phyloP scores from a whole-genome alignment of 2,888 invertebrate genomes.

The Limnephilus lunatus region DNA sequence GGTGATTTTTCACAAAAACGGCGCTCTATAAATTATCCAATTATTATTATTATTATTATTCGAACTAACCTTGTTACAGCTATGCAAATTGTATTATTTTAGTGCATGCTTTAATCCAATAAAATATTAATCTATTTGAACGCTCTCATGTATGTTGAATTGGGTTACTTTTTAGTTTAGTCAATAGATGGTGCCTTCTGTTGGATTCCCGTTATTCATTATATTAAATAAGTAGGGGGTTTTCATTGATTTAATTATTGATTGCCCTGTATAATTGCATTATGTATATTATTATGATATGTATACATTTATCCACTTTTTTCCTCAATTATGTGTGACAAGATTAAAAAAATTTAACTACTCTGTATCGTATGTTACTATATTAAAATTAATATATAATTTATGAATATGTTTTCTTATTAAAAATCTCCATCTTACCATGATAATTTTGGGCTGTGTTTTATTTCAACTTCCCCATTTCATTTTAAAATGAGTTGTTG shows the following conservation, averaged over 20 bases:
- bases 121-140: neutral
- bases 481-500: neutral
- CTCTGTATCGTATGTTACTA: conserved; percentile 46
- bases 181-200: neutral
- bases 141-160: neutral
- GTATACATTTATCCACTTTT: conserved; percentile 15
- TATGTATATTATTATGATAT: conserved; percentile 29
- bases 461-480: neutral
- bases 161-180: conserved; percentile 6
- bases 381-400: conserved; percentile 51
- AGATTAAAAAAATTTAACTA: conserved; percentile 36
- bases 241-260: neutral
- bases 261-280: neutral
- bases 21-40: too few relatives aligned
- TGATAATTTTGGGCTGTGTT: conserved; percentile 21
- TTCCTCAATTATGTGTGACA: conserved; percentile 39
- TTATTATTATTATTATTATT: too few relatives aligned
- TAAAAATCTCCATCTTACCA: conserved; percentile 46
- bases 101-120: neutral
- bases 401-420: conserved; percentile 51
- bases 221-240: neutral
- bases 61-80: neutral
- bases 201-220: conserved; percentile 15
- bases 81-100: neutral
- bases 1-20: too few relatives aligned